Percentiles rank a stretch among this genome's conserved stretches.
Evolutionary conservation across 2,113 vertebrate genomes (phyloP).

Genomic region (Ivindomyrus marchei): DNA sequence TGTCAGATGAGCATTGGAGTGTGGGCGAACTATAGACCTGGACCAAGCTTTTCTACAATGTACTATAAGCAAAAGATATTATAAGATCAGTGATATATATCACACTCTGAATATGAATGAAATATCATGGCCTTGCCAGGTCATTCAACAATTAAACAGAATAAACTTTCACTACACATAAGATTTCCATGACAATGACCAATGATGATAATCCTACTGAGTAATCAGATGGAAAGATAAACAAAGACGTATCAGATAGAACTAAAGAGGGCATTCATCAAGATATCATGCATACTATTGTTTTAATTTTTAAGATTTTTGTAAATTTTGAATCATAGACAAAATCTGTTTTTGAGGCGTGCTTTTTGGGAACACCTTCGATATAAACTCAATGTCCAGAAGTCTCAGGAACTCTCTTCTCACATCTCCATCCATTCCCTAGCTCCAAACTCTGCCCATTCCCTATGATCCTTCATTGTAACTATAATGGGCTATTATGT

Average conservation of each 20-base stretch:
- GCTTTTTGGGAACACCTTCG: background rate
- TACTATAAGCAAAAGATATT: background rate
- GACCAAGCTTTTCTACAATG: background rate
- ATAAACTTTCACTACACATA: background rate
- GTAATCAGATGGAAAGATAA: background rate
- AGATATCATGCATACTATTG: background rate
- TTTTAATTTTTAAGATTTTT: background rate
- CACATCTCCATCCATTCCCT: background rate
- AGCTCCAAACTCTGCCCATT: background rate
- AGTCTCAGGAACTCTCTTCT: background rate
- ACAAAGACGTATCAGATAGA: background rate
- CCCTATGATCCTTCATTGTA: background rate
- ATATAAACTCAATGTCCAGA: background rate
- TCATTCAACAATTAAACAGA: background rate
- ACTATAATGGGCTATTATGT: background rate
- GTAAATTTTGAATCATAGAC: background rate
- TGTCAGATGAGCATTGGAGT: background rate
- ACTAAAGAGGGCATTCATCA: background rate
- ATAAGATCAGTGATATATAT: background rate
- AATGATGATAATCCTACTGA: background rate
- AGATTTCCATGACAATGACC: background rate
- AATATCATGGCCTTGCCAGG: background rate
- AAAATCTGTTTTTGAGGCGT: background rate
- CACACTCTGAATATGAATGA: background rate
- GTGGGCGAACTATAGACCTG: background rate